Evolutionary conservation across 2,113 vertebrate genomes (phyloP), one percentile per base, ranked within the genome.

Genomic region (Thymallus thymallus): DNA sequence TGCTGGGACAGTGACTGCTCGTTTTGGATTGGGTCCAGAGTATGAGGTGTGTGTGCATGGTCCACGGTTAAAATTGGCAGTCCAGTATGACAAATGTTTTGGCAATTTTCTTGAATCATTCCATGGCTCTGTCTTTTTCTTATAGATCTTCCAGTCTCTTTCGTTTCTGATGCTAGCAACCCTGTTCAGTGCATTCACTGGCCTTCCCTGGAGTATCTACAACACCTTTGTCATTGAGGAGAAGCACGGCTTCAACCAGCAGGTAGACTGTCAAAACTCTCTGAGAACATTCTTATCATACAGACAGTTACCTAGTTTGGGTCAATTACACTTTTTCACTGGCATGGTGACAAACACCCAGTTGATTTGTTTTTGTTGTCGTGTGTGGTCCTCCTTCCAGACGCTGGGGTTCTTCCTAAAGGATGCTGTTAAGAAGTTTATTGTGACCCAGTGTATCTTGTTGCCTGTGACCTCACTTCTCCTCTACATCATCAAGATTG

Each of bases 401-500:
- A 98, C 97, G 0, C 73, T 98, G 72, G 94, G 95, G n/a, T 99
- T 99, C 90, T 99, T 98, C 91, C 91, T 98, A 75, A 99, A 97
- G 91, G 98, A 99, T 82, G 94, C 96, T 5, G 68, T 97, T 74
- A 99, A 99, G 94, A 99, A 99, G 90, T 99, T 99, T 86, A 78
- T 93, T 3, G 97, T 99, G 85, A 99, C 97, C 68, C 97, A 99
- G 77, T 98, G 96, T 77, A 99, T 99, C 86, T 92, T 99, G 80
- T 90, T 99, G 80, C 98, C 97, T 1, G 97, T 99, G 51, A 98
- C 97, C 71, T 95, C 97, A 2, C 94, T 99, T 80, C 93, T 99
- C 18, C 93, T 99, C 84, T 96, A 98, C 90, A 99, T 99, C 87
- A 99, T 99, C 86, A 98, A 99, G 93, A 98, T 99, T 55, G 98